Evolutionary conservation across 2,888 invertebrate species (phyloP).

Genomic region (Drosophila tanythrix): DNA sequence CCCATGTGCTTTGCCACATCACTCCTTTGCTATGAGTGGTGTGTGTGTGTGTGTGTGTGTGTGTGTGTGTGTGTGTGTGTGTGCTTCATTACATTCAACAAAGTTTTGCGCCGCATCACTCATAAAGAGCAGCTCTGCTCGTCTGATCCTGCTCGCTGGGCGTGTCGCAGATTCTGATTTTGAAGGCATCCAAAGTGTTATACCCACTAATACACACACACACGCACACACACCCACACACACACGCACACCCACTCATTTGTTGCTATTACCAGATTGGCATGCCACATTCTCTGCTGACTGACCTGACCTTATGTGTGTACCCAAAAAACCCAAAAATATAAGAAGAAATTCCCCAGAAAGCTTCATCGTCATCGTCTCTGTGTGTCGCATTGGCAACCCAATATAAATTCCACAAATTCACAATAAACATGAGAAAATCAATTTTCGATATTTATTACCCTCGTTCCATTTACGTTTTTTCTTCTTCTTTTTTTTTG

Average conservation of each 20-base stretch:
- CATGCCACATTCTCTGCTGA: slow-evolving; percentile 32
- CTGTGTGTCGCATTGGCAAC: slow-evolving; percentile 64
- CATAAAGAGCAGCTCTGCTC: slow-evolving; percentile 51
- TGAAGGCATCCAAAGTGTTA: slow-evolving; percentile 24
- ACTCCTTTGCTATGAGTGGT: not conserved
- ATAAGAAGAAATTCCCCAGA: not conserved
- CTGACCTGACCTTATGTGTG: slow-evolving; percentile 32
- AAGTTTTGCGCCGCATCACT: slow-evolving; percentile 63
- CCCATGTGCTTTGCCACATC: slow-evolving; percentile 27
- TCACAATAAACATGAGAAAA: slow-evolving; percentile 77
- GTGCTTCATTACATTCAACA: slow-evolving; percentile 46
- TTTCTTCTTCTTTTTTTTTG: slow-evolving; percentile 14
- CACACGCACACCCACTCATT: slow-evolving; percentile 14
- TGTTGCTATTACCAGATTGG: slow-evolving; percentile 36
- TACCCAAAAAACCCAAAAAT: not conserved
- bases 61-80: not conserved
- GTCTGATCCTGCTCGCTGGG: slow-evolving; percentile 32
- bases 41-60: not conserved
- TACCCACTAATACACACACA: not conserved
- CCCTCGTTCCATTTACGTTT: slow-evolving; percentile 35
- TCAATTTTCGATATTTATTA: slow-evolving; percentile 78
- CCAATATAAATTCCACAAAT: slow-evolving; percentile 81
- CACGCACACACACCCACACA: not conserved
- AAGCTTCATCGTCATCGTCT: slow-evolving; percentile 22
- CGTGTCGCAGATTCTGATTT: slow-evolving; percentile 51